phyloP scores from a whole-genome alignment of 2,888 invertebrate species.

The Tribolium freemani region DNA sequence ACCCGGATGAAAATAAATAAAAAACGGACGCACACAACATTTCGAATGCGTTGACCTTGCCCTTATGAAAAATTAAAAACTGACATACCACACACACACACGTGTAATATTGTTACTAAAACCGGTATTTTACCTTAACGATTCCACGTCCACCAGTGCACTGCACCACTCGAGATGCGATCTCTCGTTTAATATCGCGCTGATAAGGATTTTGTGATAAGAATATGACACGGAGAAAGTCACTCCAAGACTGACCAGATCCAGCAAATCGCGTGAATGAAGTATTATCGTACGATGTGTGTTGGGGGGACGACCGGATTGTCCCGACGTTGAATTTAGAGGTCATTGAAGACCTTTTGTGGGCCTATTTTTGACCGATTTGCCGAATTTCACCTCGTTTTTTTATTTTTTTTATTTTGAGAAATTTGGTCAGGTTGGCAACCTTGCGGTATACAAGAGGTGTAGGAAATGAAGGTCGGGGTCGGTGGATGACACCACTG shows the following conservation, averaged over 20 bases:
- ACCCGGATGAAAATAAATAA: too few species aligned
- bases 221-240: conserved; percentile 12
- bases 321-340: conserved; percentile 14
- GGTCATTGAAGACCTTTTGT: neutral
- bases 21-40: too few species aligned
- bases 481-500: too few species aligned
- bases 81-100: neutral
- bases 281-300: conserved; percentile 34
- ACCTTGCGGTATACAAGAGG: neutral
- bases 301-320: conserved; percentile 11
- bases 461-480: neutral
- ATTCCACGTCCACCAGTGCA: neutral
- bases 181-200: neutral
- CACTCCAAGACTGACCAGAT: conserved; percentile 30
- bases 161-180: neutral
- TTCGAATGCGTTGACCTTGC: conserved; percentile 1
- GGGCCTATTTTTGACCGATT: too few species aligned
- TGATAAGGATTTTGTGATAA: neutral
- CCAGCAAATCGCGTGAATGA: conserved; percentile 41
- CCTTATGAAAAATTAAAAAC: neutral
- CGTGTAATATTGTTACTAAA: neutral
- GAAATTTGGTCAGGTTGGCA: neutral
- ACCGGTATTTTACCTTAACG: neutral
- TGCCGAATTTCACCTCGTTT: too few species aligned
- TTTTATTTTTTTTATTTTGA: neutral